Base-by-base conservation (phyloP, 2,113 vertebrate species). In the Tragelaphus imberbis region DNA sequence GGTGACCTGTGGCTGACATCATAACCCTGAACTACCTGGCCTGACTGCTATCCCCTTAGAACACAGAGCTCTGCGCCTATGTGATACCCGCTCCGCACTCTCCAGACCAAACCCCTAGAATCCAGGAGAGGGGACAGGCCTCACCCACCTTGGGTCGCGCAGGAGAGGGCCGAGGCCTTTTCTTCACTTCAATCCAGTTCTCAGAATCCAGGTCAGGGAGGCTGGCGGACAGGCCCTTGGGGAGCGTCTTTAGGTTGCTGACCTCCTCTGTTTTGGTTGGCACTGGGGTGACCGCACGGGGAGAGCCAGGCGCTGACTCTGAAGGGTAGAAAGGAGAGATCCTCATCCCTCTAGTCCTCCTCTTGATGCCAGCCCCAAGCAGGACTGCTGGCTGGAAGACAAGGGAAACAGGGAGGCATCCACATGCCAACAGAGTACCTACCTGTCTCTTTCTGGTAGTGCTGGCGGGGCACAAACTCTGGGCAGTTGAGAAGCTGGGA, bases 121-220 rank as follows among this genome's bases (percentile, higher is more conserved):
- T 25, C 13, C 40, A 88, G 47, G 51, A 27, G 1, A 10, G 40
- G 5, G 3, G 19, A 44, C 11, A 61, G n/a, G 33, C 28, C n/a
- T 94, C 10, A 86, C 93, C 84, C 95, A 99, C 99, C 99, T 99
- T 99, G 75, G 99, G 99, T 97, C 99, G 99, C 86, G 99, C 99
- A 0, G 99, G 99, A 0, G 99, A 99, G 2, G 99, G 99, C 30
- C 99, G 98, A 58, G 99, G 99, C 92, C 99, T 99, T 98, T 99
- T 99, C 98, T 99, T 99, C 87, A 99, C 99, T 98, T 99, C 99
- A 65, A 99, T 99, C 99, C 99, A 99, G 4, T 99, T 99, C 98
- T 99, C 99, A 0, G 99, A 99, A 98, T 99, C 99, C 97, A 99
- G 98, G 97, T 99, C 99, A 1, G 99, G 99, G 44, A 99, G 99